These are phyloP conservation scores for Artemia sinica DNA, from an alignment of 2,888 invertebrate species.

Conservation along the genomic window DNA sequence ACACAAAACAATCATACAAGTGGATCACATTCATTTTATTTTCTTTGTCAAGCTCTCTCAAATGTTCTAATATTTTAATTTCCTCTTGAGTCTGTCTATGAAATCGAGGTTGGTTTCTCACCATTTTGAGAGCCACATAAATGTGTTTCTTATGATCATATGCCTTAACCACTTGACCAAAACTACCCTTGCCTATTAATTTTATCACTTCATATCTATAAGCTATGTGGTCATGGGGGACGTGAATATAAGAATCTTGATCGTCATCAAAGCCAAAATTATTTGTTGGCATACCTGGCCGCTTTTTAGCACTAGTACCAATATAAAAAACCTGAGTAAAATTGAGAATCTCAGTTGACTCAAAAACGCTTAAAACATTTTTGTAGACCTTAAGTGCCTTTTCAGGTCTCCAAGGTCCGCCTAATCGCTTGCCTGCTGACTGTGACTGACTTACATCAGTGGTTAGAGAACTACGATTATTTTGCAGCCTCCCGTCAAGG, in stretches of 20 bases:
- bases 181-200: slow-evolving; percentile 95
- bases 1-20: slow-evolving; percentile 93
- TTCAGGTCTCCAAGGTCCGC: slow-evolving; percentile 60
- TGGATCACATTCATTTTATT: slow-evolving; percentile 97
- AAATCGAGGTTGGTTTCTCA: slow-evolving; percentile 92
- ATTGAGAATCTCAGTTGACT: slow-evolving; percentile 87
- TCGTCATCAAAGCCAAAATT: slow-evolving; percentile 96
- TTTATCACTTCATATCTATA: slow-evolving; percentile 88
- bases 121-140: slow-evolving; percentile 93
- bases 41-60: slow-evolving; percentile 87
- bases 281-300: slow-evolving; percentile 68
- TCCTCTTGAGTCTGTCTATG: slow-evolving; percentile 97
- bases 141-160: slow-evolving; percentile 93
- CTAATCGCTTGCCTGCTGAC: slow-evolving; percentile 29
- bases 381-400: slow-evolving; percentile 75
- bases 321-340: slow-evolving; percentile 82
- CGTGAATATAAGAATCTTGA: slow-evolving; percentile 91
- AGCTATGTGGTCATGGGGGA: slow-evolving; percentile 92
- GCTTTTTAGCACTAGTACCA: slow-evolving; percentile 88
- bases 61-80: slow-evolving; percentile 83
- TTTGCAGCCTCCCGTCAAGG: slow-evolving; percentile 11
- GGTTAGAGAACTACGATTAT: slow-evolving; percentile 16
- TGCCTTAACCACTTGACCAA: slow-evolving; percentile 96
- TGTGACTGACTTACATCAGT: slow-evolving; percentile 14
- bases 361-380: slow-evolving; percentile 85